A percentile compares a stretch with the other conserved stretches of the same genome.
Evolutionary conservation across 2,797 vertebrate species (phyloP).

Genomic region (Etheostoma nigrum): DNA sequence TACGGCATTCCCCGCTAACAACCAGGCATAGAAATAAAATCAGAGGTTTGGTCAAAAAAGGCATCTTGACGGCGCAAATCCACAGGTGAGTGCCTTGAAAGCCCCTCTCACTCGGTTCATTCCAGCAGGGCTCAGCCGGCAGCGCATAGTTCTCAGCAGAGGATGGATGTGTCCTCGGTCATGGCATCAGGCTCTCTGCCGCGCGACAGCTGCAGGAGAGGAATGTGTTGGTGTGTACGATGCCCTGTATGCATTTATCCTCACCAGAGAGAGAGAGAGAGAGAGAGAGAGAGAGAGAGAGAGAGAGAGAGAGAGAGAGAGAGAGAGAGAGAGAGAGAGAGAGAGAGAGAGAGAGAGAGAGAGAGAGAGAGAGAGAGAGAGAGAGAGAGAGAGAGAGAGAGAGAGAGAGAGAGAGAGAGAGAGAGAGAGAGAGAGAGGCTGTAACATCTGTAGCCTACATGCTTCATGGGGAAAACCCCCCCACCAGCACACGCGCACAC

Average conservation of each 20-base stretch:
- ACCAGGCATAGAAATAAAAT: constrained; percentile 86
- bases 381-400: constrained; percentile 8
- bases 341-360: constrained; percentile 9
- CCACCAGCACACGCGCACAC: not conserved
- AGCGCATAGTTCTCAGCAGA: constrained; percentile 66
- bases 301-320: constrained; percentile 12
- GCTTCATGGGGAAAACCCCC: not conserved
- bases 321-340: constrained; percentile 13
- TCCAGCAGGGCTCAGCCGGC: constrained; percentile 72
- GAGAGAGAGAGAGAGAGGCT: constrained; percentile 12
- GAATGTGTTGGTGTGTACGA: constrained; percentile 7
- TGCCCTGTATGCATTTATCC: constrained; percentile 34
- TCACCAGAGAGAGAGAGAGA: constrained; percentile 13
- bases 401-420: constrained; percentile 18
- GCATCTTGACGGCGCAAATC: constrained; percentile 84
- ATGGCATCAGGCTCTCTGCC: constrained; percentile 46
- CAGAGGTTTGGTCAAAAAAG: constrained; percentile 84
- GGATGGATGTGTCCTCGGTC: constrained; percentile 38
- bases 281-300: constrained; percentile 14
- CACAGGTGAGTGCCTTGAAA: constrained; percentile 78
- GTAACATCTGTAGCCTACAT: constrained; percentile 64
- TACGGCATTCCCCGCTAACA: constrained; percentile 87
- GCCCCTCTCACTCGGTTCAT: constrained; percentile 65
- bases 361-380: constrained; percentile 18
- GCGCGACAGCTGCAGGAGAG: constrained; percentile 35